Evolutionary conservation across 2,797 vertebrate species (phyloP).

Genomic region (Threskiornis aethiopicus): DNA sequence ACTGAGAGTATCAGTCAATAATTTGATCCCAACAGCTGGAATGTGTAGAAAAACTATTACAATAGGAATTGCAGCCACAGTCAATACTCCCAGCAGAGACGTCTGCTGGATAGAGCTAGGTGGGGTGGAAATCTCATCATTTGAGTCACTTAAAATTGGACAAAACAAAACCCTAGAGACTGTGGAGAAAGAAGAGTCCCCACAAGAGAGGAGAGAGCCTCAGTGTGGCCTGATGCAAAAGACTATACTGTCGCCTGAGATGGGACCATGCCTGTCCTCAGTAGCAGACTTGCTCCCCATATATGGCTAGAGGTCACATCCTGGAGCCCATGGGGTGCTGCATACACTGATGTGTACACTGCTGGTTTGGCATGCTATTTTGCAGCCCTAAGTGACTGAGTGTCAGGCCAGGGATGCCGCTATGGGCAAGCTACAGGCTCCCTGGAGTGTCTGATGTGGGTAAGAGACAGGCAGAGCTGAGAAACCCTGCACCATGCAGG

Average conservation of each 20-base stretch:
- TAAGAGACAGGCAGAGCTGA: not conserved
- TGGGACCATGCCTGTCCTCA: not conserved
- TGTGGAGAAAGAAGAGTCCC: not conserved
- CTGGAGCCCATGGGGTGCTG: not conserved
- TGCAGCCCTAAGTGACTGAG: not conserved
- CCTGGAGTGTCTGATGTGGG: not conserved
- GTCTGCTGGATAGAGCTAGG: not conserved
- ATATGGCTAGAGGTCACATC: not conserved
- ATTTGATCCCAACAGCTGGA: not conserved
- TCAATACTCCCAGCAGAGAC: not conserved
- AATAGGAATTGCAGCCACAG: not conserved
- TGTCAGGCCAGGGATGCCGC: not conserved
- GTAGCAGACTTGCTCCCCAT: not conserved
- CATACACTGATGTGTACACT: not conserved
- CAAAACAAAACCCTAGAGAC: not conserved
- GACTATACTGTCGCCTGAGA: not conserved
- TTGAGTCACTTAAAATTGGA: not conserved
- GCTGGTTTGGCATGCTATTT: not conserved
- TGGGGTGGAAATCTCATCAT: not conserved
- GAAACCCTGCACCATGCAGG: not conserved
- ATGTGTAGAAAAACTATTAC: not conserved
- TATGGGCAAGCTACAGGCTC: rapidly evolving
- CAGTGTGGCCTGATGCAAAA: not conserved
- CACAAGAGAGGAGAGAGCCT: not conserved
- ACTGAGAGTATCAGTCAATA: not conserved